Percentiles rank a stretch among this genome's conserved stretches.
Evolutionary conservation across 2,113 vertebrate species (phyloP).

Genomic region (Corythoichthys haematopterus): DNA sequence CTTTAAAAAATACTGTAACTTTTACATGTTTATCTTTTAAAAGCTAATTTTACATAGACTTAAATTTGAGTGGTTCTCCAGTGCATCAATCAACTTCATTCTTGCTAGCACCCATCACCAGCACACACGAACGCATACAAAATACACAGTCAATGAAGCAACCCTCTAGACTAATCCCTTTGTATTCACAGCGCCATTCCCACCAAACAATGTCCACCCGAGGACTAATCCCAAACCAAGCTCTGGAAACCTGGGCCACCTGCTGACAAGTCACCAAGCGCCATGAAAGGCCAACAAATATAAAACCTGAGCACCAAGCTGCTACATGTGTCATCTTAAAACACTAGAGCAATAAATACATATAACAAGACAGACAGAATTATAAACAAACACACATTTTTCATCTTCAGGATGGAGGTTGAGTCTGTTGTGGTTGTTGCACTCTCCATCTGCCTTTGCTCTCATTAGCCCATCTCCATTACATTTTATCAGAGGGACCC

Average conservation of each 20-base stretch:
- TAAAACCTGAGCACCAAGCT: conserved; percentile 17
- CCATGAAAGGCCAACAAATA: conserved; percentile 19
- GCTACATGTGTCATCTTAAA: conserved; percentile 9
- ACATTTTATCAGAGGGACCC: conserved; percentile 57
- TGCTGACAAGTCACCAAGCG: conserved; percentile 51
- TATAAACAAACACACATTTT: not conserved
- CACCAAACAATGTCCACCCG: conserved; percentile 62
- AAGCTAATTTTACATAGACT: not conserved
- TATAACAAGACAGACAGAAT: not conserved
- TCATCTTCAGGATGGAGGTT: conserved; percentile 44
- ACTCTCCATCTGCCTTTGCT: conserved; percentile 67
- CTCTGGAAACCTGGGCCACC: conserved; percentile 65
- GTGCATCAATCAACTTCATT: conserved; percentile 61
- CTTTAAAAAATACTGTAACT: not conserved
- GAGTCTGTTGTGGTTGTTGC: conserved; percentile 44
- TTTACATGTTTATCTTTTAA: not conserved
- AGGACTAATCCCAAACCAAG: conserved; percentile 61
- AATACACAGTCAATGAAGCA: conserved; percentile 59
- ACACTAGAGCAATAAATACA: not conserved
- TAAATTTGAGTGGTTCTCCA: conserved; percentile 10
- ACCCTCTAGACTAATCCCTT: conserved; percentile 70
- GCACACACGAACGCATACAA: conserved; percentile 40
- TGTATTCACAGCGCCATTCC: conserved; percentile 71
- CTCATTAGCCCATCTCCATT: conserved; percentile 64
- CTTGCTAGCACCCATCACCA: conserved; percentile 22